Evolutionary conservation across 2,888 invertebrate species (phyloP), one percentile per base, ranked within the genome.

Genomic region (Cinara cedri): DNA sequence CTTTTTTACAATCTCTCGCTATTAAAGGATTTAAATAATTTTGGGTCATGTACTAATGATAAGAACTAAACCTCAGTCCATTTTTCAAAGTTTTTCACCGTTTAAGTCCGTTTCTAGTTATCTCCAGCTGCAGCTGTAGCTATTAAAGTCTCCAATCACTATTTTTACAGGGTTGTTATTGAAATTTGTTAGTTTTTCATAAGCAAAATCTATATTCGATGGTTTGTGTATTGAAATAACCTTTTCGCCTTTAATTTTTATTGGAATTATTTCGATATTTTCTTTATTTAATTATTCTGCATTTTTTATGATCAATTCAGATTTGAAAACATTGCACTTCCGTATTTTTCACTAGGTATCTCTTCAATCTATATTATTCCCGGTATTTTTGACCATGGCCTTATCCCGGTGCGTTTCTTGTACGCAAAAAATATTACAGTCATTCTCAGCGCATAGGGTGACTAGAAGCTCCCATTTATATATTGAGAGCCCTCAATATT

Each of bases 121-220:
- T 65, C 42, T 42, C 65, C 65, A 65, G 10, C 16, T 14, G 9
- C 26, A 26, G 26, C 34, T 65, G 16, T 65, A 42, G 24, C 65
- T 44, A 16, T 65, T 65, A 42, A n/a, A n/a, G n/a, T n/a, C n/a
- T n/a, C n/a, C n/a, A n/a, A n/a, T n/a, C n/a, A n/a, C n/a, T n/a
- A n/a, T 44, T 44, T 44, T 44, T 44, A 44, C 44, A 44, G 44
- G 44, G 44, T 10, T 44, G 10, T 44, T 44, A 16, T 46, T 11
- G 65, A 65, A 65, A 19, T 65, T 65, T 9, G 21, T 24, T 60
- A 55, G 70, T 24, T 60, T 44, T 13, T 42, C 8, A 51, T 72
- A 80, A n/a, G 26, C 71, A 54, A 71, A 80, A 9, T 54, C 34
- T 57, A 16, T 46, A 54, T 63, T 63, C 13, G 80, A 71, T 42